These are phyloP conservation scores for Hesperophylax magnus DNA, from an alignment of 1,140 invertebrate genomes.

Conservation along the genomic window DNA sequence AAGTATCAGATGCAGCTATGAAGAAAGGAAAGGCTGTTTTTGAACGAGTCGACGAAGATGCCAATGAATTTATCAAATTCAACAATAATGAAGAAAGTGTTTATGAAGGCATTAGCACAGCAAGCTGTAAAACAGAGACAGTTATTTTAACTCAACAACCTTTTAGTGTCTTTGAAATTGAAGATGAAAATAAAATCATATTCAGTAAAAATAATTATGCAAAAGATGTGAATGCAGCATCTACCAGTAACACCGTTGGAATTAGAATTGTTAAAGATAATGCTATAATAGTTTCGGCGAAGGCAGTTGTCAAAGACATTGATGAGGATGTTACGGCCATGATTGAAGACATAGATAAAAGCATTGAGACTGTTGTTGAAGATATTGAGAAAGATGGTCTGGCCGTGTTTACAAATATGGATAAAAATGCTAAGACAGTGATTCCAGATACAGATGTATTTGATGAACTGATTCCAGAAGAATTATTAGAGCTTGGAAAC, in stretches of 20 bases:
- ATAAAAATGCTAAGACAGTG: neutral
- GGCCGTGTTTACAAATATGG: neutral
- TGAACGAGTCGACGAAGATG: neutral
- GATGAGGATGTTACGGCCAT: conserved; percentile 38
- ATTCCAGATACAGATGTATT: too few relatives aligned
- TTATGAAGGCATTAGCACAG: neutral
- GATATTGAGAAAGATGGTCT: neutral
- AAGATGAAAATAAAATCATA: conserved; percentile 1
- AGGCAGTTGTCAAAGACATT: conserved; percentile 46
- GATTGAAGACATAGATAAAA: neutral
- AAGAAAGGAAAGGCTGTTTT: neutral
- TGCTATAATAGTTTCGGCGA: conserved; percentile 44
- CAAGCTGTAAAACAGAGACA: neutral
- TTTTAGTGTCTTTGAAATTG: neutral
- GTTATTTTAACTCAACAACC: neutral
- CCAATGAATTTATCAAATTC: neutral
- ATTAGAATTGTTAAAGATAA: conserved; percentile 55
- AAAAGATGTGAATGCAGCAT: too few relatives aligned
- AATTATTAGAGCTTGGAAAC: conserved; percentile 4
- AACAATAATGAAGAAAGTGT: neutral
- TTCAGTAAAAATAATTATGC: neutral
- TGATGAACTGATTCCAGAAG: too few relatives aligned
- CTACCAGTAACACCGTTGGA: conserved; percentile 2
- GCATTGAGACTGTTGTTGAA: neutral
- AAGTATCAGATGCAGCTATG: neutral